A percentile compares a stretch with the other conserved stretches of the same genome.
phyloP scores from a whole-genome alignment of 37 sponge, comb jelly and placozoan species.

The Geodia barretti region DNA sequence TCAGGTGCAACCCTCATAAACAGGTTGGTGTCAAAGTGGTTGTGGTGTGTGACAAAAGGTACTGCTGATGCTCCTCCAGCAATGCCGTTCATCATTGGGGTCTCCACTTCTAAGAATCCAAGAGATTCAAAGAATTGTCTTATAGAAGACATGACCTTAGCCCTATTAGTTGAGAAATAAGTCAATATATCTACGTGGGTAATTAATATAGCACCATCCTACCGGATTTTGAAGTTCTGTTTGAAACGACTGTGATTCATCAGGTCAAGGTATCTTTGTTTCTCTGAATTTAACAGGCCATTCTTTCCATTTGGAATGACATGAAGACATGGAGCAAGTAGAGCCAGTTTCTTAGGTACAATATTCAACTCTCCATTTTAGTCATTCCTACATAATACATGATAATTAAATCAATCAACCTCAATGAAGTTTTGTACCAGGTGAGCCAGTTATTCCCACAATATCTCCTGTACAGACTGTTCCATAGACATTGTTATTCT shows the following conservation, averaged over 20 bases:
- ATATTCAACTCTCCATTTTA: slow-evolving; percentile 96
- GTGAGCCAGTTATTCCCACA: slow-evolving; percentile 87
- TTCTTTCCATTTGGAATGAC: slow-evolving; percentile 95
- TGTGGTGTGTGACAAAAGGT: slow-evolving; percentile 99
- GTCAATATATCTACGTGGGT: too few relatives aligned
- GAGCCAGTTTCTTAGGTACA: slow-evolving; percentile 65
- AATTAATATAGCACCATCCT: not conserved
- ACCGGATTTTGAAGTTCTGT: slow-evolving; percentile 80
- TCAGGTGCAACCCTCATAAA: slow-evolving; percentile 99
- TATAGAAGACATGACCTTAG: slow-evolving; percentile 89
- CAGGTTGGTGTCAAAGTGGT: slow-evolving; percentile 93
- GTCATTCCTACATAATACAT: slow-evolving; percentile 69
- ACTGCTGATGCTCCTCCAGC: slow-evolving; percentile 98
- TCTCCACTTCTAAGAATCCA: slow-evolving; percentile 90
- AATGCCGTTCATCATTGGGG: slow-evolving; percentile 99
- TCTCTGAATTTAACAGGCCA: slow-evolving; percentile 92
- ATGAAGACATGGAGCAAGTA: slow-evolving; percentile 96
- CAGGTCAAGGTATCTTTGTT: slow-evolving; percentile 97
- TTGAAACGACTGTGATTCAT: slow-evolving; percentile 80
- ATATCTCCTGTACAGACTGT: slow-evolving; percentile 91
- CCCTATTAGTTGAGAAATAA: too few relatives aligned
- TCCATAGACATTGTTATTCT: slow-evolving; percentile 85
- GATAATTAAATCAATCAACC: too few relatives aligned
- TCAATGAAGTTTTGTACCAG: slow-evolving; percentile 17
- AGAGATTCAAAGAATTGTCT: slow-evolving; percentile 80